Conservation (phyloP, 2,113 vertebrate species). For the Myotis yumanensis region DNA sequence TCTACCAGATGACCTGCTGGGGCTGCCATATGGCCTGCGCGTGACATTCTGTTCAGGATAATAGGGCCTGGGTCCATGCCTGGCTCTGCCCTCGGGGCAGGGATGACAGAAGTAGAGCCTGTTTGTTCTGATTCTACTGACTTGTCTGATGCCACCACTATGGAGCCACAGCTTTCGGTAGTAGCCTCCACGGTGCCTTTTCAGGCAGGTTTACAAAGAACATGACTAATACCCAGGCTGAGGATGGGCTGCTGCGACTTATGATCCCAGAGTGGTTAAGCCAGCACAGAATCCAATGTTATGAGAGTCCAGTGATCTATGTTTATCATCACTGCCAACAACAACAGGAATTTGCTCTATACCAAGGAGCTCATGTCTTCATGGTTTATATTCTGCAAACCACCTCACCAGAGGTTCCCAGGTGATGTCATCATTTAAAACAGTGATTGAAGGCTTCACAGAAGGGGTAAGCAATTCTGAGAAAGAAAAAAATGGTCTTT, state of each 20-base stretch:
- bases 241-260: background rate
- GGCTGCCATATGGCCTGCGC: conserved; percentile 60
- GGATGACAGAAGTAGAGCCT: conserved; percentile 15
- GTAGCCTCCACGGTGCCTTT: background rate
- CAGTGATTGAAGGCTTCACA: background rate
- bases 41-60: conserved; percentile 60
- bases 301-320: background rate
- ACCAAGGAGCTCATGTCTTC: background rate
- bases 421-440: background rate
- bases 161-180: background rate
- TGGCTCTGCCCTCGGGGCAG: conserved; percentile 43
- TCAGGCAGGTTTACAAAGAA: conserved; percentile 17
- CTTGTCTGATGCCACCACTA: background rate
- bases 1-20: conserved; percentile 67
- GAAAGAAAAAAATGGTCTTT: background rate
- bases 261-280: background rate
- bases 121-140: background rate
- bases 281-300: background rate
- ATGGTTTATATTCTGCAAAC: background rate
- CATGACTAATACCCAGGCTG: background rate
- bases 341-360: background rate
- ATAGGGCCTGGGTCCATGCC: conserved; percentile 55
- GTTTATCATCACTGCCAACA: background rate
- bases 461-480: conserved; percentile 1
- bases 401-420: background rate